Conservation (phyloP, 2,113 vertebrate genomes). For the Seriola rivoliana region DNA sequence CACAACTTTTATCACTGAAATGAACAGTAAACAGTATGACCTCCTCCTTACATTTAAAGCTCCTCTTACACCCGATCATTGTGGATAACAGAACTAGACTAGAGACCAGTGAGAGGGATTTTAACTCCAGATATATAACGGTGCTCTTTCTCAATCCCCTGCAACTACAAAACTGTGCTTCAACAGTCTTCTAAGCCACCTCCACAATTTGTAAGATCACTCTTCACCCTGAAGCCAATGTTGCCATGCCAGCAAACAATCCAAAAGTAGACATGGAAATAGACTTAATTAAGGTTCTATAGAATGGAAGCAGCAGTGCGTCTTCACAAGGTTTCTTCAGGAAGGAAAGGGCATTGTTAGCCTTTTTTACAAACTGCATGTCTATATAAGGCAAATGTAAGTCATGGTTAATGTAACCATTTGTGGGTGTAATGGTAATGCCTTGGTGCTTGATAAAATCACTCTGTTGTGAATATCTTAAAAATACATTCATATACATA, state of each 20-base stretch:
- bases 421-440: neutral
- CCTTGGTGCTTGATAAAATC: neutral
- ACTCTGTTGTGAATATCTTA: neutral
- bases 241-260: conserved; percentile 12
- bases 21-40: neutral
- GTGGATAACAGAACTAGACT: conserved; percentile 3
- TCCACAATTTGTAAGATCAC: neutral
- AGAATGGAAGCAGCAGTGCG: neutral
- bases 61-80: neutral
- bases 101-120: conserved; percentile 3
- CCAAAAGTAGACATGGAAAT: neutral
- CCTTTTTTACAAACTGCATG: neutral
- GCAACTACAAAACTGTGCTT: neutral
- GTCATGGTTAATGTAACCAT: neutral
- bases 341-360: neutral
- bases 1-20: neutral
- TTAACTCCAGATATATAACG: neutral
- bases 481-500: neutral
- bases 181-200: neutral
- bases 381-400: neutral
- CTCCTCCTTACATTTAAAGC: neutral
- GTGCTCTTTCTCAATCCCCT: conserved; percentile 6
- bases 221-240: neutral
- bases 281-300: neutral
- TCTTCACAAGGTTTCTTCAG: neutral